Conservation (phyloP, 2,113 vertebrate species). For the Trogon surrucura region DNA sequence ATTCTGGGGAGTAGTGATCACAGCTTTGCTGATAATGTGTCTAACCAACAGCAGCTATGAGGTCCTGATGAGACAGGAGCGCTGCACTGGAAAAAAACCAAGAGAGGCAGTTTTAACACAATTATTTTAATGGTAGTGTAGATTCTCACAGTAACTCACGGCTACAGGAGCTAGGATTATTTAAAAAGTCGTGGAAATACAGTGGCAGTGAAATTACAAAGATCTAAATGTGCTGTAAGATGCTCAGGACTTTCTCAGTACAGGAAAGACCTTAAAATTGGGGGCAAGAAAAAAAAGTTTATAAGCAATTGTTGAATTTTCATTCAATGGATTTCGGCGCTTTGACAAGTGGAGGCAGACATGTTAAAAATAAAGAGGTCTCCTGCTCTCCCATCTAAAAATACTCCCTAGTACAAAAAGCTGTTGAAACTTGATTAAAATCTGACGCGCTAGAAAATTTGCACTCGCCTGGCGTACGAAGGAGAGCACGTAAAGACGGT, state of each 20-base stretch:
- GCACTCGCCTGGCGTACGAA: rapidly evolving
- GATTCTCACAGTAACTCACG: background rate
- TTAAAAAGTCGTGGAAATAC: background rate
- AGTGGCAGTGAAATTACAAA: background rate
- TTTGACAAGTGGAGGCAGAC: background rate
- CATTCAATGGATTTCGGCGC: rapidly evolving
- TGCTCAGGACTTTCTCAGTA: background rate
- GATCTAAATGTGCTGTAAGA: background rate
- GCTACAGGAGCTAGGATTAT: background rate
- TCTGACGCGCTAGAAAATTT: background rate
- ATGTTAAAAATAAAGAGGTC: background rate
- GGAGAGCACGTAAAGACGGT: rapidly evolving
- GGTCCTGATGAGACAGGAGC: background rate
- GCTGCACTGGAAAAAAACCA: background rate
- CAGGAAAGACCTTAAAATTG: background rate
- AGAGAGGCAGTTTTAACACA: background rate
- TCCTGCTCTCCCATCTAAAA: background rate
- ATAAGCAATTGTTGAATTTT: background rate
- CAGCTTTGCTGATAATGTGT: background rate
- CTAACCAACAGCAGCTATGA: background rate
- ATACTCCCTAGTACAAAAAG: background rate
- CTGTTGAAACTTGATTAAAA: background rate
- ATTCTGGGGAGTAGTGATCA: background rate
- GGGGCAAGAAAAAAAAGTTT: background rate
- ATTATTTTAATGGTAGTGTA: background rate